These are phyloP conservation scores for Strigops habroptila DNA, from an alignment of 2,113 vertebrate genomes.

Conservation along the genomic window DNA sequence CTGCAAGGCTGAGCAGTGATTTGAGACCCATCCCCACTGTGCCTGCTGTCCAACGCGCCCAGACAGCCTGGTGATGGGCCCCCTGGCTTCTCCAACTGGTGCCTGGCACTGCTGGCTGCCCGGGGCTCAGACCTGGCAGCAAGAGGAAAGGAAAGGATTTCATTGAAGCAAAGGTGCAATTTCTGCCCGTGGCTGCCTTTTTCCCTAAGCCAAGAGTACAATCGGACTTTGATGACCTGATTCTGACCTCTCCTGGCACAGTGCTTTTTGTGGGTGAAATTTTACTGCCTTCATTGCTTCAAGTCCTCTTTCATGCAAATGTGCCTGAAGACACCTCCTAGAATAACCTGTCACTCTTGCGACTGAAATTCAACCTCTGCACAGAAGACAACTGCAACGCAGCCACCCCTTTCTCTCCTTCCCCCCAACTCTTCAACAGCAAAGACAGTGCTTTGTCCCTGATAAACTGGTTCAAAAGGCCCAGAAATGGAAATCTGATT, in stretches of 20 bases:
- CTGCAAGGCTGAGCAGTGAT: not conserved
- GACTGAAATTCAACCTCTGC: not conserved
- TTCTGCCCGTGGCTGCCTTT: rapidly evolving
- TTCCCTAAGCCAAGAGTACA: not conserved
- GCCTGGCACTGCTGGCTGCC: not conserved
- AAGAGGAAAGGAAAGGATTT: not conserved
- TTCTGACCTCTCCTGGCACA: not conserved
- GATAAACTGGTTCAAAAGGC: not conserved
- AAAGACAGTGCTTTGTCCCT: not conserved
- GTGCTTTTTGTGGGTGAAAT: not conserved
- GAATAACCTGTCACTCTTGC: not conserved
- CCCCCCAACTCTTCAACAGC: not conserved
- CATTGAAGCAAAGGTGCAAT: not conserved
- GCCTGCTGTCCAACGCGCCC: not conserved
- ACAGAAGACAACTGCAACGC: not conserved
- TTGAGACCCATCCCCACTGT: rapidly evolving
- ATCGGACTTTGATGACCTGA: rapidly evolving
- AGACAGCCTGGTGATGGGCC: not conserved
- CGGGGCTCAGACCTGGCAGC: not conserved
- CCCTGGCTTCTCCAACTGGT: rapidly evolving
- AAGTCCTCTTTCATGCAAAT: not conserved
- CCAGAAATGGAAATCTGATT: not conserved
- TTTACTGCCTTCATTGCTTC: not conserved
- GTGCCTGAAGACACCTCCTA: not conserved
- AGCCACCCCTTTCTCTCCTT: not conserved